These are phyloP conservation scores for Trissolcus brochymenae DNA, from an alignment of 2,888 invertebrate species.

Conservation along the genomic window DNA sequence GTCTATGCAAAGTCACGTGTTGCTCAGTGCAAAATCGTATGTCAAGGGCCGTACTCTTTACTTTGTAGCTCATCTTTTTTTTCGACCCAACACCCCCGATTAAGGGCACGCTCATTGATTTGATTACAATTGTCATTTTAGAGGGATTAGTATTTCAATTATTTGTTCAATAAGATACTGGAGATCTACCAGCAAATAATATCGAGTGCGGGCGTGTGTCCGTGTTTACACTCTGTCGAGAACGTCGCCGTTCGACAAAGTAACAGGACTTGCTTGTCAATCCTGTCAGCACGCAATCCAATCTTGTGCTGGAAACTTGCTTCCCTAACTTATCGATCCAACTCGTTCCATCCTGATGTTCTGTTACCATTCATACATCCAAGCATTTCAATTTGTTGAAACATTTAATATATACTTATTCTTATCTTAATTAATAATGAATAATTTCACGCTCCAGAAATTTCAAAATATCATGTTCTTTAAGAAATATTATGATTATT, in stretches of 20 bases:
- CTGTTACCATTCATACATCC: neutral
- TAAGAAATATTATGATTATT: too few relatives aligned
- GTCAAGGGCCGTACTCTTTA: constrained; percentile 63
- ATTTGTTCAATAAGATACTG: constrained; percentile 71
- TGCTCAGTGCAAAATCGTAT: constrained; percentile 62
- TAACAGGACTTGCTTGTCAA: constrained; percentile 2
- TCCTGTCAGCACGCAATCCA: constrained; percentile 58
- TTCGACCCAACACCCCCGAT: constrained; percentile 66
- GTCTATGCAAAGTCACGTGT: constrained; percentile 73
- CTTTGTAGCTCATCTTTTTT: constrained; percentile 65
- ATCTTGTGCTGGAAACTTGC: constrained; percentile 66
- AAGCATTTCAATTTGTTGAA: neutral
- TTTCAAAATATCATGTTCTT: too few relatives aligned
- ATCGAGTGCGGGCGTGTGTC: constrained; percentile 73
- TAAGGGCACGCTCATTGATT: constrained; percentile 64
- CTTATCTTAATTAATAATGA: too few relatives aligned
- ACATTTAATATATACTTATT: neutral
- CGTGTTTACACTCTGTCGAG: constrained; percentile 66
- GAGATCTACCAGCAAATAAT: constrained; percentile 61
- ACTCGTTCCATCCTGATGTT: neutral
- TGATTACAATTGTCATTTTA: constrained; percentile 68
- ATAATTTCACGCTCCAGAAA: too few relatives aligned
- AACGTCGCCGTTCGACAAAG: constrained; percentile 36
- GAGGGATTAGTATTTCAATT: constrained; percentile 75
- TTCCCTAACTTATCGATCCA: constrained; percentile 65